Evolutionary conservation across 2,113 vertebrate species (phyloP), one percentile per base, ranked within the genome.

Genomic region (Neogale vison): DNA sequence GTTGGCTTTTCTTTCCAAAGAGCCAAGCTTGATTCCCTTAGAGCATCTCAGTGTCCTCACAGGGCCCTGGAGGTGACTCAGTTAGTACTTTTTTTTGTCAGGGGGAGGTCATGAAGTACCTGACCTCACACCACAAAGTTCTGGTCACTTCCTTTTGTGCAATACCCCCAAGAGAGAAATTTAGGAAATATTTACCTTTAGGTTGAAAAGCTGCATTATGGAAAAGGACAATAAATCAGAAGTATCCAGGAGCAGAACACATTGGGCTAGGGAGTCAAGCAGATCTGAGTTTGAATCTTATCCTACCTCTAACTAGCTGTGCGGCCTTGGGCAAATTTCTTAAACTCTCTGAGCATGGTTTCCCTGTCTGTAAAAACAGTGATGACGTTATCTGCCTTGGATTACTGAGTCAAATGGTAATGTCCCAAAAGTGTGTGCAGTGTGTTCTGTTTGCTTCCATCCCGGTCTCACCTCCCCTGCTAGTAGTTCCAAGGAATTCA

Each of bases 261-360:
- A 34, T 0, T 1, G 13, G 55, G 7, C 24, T 17, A 50, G 4
- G 31, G 50, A 67, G 36, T 57, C 47, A 50, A 52, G 47, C 31
- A 52, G 34, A 81, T 20, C 34, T 29, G 5, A 47, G 5, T 59
- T 23, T 45, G 61, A 76, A 36, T 50, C 15, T 86, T 11, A 4
- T 31, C n/a, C 4, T n/a, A 9, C 23, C 39, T 85, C 61, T 29
- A 15, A 76, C 50, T 50, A 88, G 71, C 85, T 90, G 67, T 94
- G 94, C 52, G 71, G 23, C 17, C 18, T 81, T 0, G 0, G 91
- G 14, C 1, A 52, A 88, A 36, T 52, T 42, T 89, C 80, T 88
- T 52, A 74, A 82, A 52, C 77, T 91, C 89, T 96, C 93, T 95
- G 82, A 92, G 59, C 61, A n/a, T 57, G 67, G 39, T 26, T 91